These are phyloP conservation scores for Zingel zingel DNA, from an alignment of 2,113 vertebrate species.

Conservation along the genomic window DNA sequence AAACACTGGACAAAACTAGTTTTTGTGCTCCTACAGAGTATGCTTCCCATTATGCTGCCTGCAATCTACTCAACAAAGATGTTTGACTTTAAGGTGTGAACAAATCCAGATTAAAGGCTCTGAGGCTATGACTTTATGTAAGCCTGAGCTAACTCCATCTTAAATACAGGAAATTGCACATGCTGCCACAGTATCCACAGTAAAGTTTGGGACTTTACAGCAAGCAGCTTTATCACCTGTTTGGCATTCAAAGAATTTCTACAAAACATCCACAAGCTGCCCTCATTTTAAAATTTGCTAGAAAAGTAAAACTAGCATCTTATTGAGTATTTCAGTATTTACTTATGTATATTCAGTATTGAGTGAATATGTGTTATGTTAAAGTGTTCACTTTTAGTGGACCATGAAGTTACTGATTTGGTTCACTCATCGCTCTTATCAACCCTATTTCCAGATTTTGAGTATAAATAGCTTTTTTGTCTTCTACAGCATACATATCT, in stretches of 20 bases:
- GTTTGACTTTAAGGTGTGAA: conserved; percentile 67
- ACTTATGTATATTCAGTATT: too few species aligned
- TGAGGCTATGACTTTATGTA: conserved; percentile 45
- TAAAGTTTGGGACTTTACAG: conserved; percentile 39
- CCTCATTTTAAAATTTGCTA: neutral
- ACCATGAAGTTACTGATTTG: neutral
- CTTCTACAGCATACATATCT: neutral
- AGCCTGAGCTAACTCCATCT: conserved; percentile 55
- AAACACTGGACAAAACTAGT: conserved; percentile 1
- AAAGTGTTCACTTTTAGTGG: neutral
- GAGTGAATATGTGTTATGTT: neutral
- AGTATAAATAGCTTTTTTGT: neutral
- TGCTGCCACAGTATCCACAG: conserved; percentile 44
- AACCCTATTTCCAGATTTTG: too few species aligned
- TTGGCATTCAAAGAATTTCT: conserved; percentile 50
- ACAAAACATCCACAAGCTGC: neutral
- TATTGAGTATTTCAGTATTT: neutral
- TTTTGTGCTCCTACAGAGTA: neutral
- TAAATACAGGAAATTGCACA: conserved; percentile 73
- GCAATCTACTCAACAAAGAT: conserved; percentile 22
- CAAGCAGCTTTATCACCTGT: conserved; percentile 29
- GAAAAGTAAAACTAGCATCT: neutral
- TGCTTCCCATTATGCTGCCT: neutral
- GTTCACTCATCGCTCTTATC: too few species aligned
- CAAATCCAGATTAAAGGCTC: conserved; percentile 64